Evolutionary conservation across 1,140 invertebrate genomes (phyloP).

Genomic region (Cephus cinctus): DNA sequence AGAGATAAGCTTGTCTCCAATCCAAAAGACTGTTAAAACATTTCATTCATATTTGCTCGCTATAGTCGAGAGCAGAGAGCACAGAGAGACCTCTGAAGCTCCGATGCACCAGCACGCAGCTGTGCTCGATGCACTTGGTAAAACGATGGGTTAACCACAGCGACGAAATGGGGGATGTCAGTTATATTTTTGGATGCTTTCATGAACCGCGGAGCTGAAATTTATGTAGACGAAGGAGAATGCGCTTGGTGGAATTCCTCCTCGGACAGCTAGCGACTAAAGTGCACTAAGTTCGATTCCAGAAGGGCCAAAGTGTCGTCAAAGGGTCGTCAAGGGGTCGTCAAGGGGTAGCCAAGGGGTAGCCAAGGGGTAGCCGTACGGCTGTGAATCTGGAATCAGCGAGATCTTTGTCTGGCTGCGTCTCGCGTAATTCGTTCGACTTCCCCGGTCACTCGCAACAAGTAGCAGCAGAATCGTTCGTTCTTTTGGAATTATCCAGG

Average conservation of each 20-base stretch:
- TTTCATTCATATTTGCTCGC: no score
- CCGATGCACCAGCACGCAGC: not conserved
- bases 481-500: no score
- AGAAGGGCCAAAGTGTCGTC: conserved; percentile 14
- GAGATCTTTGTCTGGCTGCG: no score
- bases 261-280: conserved; percentile 9
- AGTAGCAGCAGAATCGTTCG: no score
- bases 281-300: not conserved
- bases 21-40: no score
- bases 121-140: not conserved
- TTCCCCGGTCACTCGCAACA: no score
- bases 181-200: conserved; percentile 42
- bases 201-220: conserved; percentile 38
- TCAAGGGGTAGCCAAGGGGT: no score
- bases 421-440: no score
- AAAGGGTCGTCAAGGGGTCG: conserved; percentile 1
- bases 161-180: not conserved
- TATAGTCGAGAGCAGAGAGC: not conserved
- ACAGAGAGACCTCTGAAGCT: not conserved
- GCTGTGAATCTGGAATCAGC: no score
- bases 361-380: no score
- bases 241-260: no score
- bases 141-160: not conserved
- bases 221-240: conserved; percentile 35
- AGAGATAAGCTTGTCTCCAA: no score